Conservation (phyloP, 2,888 invertebrate species). For the Cremastobaeus sp. region DNA sequence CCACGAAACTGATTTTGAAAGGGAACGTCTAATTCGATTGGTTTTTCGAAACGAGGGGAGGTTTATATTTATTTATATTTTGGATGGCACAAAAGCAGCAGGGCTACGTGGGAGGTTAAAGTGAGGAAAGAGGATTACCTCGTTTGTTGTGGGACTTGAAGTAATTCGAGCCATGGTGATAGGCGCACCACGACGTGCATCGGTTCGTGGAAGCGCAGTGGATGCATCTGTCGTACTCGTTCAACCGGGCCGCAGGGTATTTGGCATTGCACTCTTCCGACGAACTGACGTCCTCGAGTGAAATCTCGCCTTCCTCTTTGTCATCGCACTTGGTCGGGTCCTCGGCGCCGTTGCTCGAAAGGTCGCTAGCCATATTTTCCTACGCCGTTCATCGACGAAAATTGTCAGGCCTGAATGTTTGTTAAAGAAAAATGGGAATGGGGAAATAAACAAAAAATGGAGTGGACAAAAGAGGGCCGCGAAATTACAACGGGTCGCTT, state of each 20-base stretch:
- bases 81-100: no score
- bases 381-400: conserved; percentile 10
- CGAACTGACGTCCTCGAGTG: conserved; percentile 76
- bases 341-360: conserved; percentile 72
- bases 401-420: neutral
- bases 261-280: conserved; percentile 73
- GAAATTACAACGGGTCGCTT: no score
- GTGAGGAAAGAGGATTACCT: conserved; percentile 12
- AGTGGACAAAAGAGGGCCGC: no score
- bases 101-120: no score
- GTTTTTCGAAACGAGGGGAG: no score
- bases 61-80: no score
- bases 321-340: conserved; percentile 71
- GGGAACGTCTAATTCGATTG: no score
- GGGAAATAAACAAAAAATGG: neutral
- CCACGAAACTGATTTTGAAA: no score
- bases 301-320: conserved; percentile 76
- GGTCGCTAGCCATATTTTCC: conserved; percentile 72
- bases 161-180: neutral
- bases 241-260: conserved; percentile 18
- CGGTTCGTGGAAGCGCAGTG: conserved; percentile 65
- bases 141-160: conserved; percentile 8
- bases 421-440: neutral
- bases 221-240: conserved; percentile 54
- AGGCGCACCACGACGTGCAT: conserved; percentile 69